Percentiles rank a stretch among this genome's conserved stretches.
phyloP scores from a whole-genome alignment of 2,888 invertebrate genomes.

The Argyresthia albistria region DNA sequence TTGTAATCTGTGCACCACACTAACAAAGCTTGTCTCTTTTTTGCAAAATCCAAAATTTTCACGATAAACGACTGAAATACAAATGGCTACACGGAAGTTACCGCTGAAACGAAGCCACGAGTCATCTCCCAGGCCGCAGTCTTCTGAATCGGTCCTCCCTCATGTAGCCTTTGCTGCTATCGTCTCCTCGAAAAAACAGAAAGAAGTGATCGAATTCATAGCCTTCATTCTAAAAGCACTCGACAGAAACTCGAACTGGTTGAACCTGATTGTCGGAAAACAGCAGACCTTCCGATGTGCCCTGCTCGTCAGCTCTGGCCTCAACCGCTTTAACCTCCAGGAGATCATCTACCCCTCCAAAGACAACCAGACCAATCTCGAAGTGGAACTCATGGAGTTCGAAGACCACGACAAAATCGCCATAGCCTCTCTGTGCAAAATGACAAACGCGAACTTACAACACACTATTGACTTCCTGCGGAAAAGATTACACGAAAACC shows the following conservation, averaged over 20 bases:
- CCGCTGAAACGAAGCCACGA: too few species aligned
- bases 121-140: too few species aligned
- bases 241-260: conserved; percentile 47
- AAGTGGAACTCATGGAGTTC: conserved; percentile 49
- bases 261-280: conserved; percentile 40
- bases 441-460: conserved; percentile 37
- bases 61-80: too few species aligned
- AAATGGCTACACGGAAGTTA: too few species aligned
- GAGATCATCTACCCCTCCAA: conserved; percentile 51
- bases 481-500: conserved; percentile 40
- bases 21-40: too few species aligned
- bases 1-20: too few species aligned
- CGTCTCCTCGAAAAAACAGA: conserved; percentile 45
- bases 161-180: conserved; percentile 55
- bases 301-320: conserved; percentile 50
- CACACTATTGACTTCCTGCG: conserved; percentile 43
- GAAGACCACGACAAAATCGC: conserved; percentile 58
- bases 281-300: conserved; percentile 50
- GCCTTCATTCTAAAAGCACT: conserved; percentile 42
- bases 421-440: conserved; percentile 43
- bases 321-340: conserved; percentile 53
- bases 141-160: conserved; percentile 11
- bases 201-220: conserved; percentile 50
- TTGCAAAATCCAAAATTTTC: too few species aligned
- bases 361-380: conserved; percentile 35